Evolutionary conservation across 2,113 vertebrate genomes (phyloP).

Genomic region (Cercocebus atys): DNA sequence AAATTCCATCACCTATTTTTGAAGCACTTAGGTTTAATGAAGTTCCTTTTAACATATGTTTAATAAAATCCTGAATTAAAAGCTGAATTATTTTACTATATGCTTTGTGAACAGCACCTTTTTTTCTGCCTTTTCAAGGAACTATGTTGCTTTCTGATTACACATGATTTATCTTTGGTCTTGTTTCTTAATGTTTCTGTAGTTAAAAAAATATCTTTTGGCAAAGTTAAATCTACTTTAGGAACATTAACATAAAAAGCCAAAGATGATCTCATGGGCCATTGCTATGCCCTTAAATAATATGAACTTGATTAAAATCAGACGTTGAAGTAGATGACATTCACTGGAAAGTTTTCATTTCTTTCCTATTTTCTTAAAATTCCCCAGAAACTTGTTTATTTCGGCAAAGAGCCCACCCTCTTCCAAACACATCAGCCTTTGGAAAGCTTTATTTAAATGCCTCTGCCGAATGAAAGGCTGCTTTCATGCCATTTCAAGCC

Average conservation of each 20-base stretch:
- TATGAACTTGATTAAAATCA: constrained; percentile 64
- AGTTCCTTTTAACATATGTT: background rate
- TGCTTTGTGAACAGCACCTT: background rate
- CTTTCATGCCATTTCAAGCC: constrained; percentile 84
- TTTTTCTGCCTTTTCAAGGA: background rate
- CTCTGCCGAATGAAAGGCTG: constrained; percentile 81
- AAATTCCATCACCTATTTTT: background rate
- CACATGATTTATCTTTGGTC: constrained; percentile 49
- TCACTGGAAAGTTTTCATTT: constrained; percentile 71
- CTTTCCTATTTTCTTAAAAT: constrained; percentile 74
- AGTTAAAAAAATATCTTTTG: background rate
- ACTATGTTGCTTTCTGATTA: background rate
- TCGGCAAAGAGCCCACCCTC: constrained; percentile 61
- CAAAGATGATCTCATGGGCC: constrained; percentile 71
- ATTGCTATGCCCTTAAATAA: constrained; percentile 45
- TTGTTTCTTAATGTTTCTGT: constrained; percentile 56
- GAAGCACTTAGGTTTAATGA: constrained; percentile 31
- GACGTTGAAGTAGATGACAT: constrained; percentile 62
- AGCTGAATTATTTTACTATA: background rate
- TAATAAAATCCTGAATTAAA: constrained; percentile 8
- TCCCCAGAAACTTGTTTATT: constrained; percentile 79
- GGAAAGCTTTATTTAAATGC: constrained; percentile 85
- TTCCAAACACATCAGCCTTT: constrained; percentile 77
- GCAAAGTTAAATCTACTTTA: constrained; percentile 20
- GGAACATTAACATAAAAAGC: constrained; percentile 54